Base-by-base conservation (phyloP, 2,113 vertebrate genomes). In the Haemorhous mexicanus region DNA sequence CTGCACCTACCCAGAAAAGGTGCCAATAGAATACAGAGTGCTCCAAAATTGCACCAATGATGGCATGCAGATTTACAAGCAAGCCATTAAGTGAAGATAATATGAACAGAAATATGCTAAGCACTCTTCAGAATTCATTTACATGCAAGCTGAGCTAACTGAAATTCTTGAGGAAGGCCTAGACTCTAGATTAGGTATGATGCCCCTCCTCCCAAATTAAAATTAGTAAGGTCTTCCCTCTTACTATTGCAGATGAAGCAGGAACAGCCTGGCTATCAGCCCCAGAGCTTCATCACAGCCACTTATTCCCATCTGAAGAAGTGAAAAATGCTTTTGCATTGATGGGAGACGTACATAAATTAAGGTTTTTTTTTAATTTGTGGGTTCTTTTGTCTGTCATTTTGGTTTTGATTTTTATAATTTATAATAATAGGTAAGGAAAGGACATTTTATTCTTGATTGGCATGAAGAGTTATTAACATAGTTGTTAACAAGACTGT, bases 201-300 rank as follows among this genome's bases (percentile, higher is more conserved):
- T 53, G 44, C 16, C 6, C 17, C 37, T 53, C 30, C 69, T 76
- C 24, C 11, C 26, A 77, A 17, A 21, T 63, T 35, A 46, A 74
- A 15, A 23, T 67, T 33, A 30, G 9, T 17, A 41, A 86, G 3
- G 17, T 63, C 7, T 15, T 70, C 22, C 53, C 21, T 6, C 19
- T 17, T 46, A 19, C 13, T 39, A 18, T 12, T 83, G 32, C 49
- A 66, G 28, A 5, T 72, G 49, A 74, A 91, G 28, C 55, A 70
- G 1, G 0, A 80, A 32, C 22, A 61, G 22, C 22, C n/a, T 24
- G n/a, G 44, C 5, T 68, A 2, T 22, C 0, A 1, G 19, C 21
- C 20, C n/a, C 33, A 52, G 33, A 64, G 49, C 10, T 83, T 37
- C 6, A 9, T 20, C 1, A 1, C 4, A 79, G 27, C 20, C 37